A percentile compares a stretch with the other conserved stretches of the same genome.
phyloP scores from a whole-genome alignment of 2,888 invertebrate genomes.

The Actias luna region DNA sequence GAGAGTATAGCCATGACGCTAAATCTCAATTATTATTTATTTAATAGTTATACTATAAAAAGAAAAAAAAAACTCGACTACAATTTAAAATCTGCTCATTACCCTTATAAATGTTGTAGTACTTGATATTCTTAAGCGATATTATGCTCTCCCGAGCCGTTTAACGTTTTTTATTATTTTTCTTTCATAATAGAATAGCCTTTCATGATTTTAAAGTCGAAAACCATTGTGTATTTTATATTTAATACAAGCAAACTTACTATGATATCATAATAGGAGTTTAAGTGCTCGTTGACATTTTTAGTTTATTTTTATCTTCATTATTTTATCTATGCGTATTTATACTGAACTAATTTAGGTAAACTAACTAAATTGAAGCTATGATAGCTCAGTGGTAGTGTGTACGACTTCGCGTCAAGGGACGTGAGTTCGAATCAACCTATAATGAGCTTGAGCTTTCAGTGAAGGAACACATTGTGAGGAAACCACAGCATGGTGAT shows the following conservation, averaged over 20 bases:
- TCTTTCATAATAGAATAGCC: neutral
- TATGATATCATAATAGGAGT: neutral
- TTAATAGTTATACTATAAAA: no score
- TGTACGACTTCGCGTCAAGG: no score
- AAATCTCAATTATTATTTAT: no score
- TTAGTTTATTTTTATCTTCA: neutral
- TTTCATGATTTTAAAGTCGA: neutral
- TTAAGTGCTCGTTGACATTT: neutral
- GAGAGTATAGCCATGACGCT: no score
- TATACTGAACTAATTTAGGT: no score
- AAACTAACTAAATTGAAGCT: no score
- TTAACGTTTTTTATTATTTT: neutral
- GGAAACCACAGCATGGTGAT: no score
- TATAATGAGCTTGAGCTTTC: no score
- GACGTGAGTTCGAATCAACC: no score
- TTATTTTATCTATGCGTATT: neutral
- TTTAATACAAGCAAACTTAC: neutral
- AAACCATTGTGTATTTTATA: slow-evolving; percentile 16
- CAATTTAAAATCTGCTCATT: slow-evolving; percentile 48
- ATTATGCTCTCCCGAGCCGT: slow-evolving; percentile 22
- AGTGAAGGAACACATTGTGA: no score
- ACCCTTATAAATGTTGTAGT: slow-evolving; percentile 25
- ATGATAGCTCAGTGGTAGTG: no score
- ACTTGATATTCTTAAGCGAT: slow-evolving; percentile 31
- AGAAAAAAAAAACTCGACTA: no score